A percentile compares a stretch with the other conserved stretches of the same genome.
phyloP scores from a whole-genome alignment of 2,888 invertebrate genomes.

The Lasioglossum vierecki region DNA sequence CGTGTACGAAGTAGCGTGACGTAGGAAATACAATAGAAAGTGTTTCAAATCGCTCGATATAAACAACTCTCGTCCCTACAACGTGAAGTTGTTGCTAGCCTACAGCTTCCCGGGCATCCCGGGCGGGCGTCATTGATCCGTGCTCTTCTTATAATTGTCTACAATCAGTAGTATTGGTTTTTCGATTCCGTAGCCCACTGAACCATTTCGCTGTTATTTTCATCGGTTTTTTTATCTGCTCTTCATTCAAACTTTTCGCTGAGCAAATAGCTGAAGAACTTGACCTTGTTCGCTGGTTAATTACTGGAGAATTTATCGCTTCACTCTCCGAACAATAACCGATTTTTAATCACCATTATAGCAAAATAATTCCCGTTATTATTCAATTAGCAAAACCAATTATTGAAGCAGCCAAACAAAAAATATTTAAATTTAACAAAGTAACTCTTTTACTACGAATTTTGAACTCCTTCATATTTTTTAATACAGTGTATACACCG shows the following conservation, averaged over 20 bases:
- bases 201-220: neutral
- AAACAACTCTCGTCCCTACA: neutral
- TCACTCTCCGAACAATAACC: neutral
- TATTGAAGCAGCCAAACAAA: no score
- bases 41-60: neutral
- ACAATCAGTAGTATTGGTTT: constrained; percentile 55
- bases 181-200: neutral
- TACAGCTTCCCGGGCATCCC: constrained; percentile 68
- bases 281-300: neutral
- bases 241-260: neutral
- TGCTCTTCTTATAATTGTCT: constrained; percentile 63
- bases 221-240: neutral
- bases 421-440: neutral
- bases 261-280: neutral
- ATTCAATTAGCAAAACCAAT: neutral
- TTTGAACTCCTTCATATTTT: neutral
- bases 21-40: neutral
- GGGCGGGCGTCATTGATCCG: constrained; percentile 72
- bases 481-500: neutral
- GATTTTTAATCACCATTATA: neutral
- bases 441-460: neutral
- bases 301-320: neutral
- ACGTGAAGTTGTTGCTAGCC: constrained; percentile 51
- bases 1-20: neutral
- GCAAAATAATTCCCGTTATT: neutral